Conservation (phyloP, 2,888 invertebrate species). For the Melanostoma mellinum region DNA sequence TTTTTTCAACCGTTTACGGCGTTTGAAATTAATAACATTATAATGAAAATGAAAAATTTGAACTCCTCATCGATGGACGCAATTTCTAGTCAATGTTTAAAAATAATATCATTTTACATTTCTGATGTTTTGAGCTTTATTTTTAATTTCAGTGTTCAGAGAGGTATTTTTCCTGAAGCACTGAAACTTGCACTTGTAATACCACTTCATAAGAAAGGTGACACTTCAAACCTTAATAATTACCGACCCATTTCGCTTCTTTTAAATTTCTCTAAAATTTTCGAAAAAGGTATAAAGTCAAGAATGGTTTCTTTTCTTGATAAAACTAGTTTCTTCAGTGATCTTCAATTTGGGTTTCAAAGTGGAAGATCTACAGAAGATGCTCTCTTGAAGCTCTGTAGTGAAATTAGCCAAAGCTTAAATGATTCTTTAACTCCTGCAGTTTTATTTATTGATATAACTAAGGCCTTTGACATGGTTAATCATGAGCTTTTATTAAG, state of each 20-base stretch:
- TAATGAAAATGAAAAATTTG: slow-evolving; percentile 3
- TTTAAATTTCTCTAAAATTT: slow-evolving; percentile 20
- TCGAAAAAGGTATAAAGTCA: slow-evolving; percentile 27
- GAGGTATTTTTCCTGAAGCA: slow-evolving; percentile 25
- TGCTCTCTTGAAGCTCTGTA: slow-evolving; percentile 24
- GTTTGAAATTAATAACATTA: background rate
- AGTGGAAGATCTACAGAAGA: slow-evolving; percentile 24
- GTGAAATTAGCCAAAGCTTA: background rate
- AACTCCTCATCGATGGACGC: background rate
- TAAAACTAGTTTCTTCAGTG: slow-evolving; percentile 31
- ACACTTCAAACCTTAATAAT: slow-evolving; percentile 8
- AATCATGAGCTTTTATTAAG: slow-evolving; percentile 7
- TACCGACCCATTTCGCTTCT: slow-evolving; percentile 33
- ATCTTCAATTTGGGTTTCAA: slow-evolving; percentile 31
- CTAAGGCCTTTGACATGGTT: slow-evolving; percentile 32
- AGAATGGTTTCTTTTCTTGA: slow-evolving; percentile 24
- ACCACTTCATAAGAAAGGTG: slow-evolving; percentile 29
- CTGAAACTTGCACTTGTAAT: slow-evolving; percentile 16
- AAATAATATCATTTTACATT: slow-evolving; percentile 1
- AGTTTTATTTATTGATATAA: slow-evolving; percentile 28
- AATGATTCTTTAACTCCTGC: slow-evolving; percentile 11
- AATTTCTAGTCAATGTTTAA: slow-evolving; percentile 1
- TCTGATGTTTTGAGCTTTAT: slow-evolving; percentile 22
- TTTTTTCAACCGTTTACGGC: background rate
- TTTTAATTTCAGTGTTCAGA: slow-evolving; percentile 24